Evolutionary conservation across 2,113 vertebrate species (phyloP), one percentile per base, ranked within the genome.

Genomic region (Pavo muticus): DNA sequence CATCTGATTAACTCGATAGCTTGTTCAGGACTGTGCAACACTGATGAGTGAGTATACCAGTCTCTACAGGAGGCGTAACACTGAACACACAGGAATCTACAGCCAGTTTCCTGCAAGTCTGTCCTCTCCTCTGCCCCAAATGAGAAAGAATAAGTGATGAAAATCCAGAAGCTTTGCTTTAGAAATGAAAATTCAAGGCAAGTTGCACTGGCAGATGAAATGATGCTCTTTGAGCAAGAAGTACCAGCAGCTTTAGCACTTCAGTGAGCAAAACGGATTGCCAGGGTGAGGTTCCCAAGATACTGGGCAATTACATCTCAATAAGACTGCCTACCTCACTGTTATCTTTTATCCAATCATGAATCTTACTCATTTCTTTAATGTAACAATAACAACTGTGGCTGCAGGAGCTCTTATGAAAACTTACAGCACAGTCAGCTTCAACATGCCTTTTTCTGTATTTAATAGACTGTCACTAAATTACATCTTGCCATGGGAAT

Each of bases 81-180:
- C 4, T 4, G 1, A 72, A 40, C 12, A 40, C 9, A 5, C 0
- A 29, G 69, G 37, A 80, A 73, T 32, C 6, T 12, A 65, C 72
- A 15, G 19, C 4, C 35, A 42, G 15, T 59, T 74, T 89, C 24
- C 47, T 87, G 56, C 61, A 63, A 32, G 20, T 17, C 44, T 56
- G 16, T 8, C 19, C 32, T 15, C 19, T 70, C n/a, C 29, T 64
- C 65, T 80, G 21, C 35, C 52, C 25, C 44, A 75, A 45, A 56
- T 19, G 42, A 56, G 54, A 48, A 45, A 50, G 54, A 44, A 74
- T 27, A 25, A 84, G 32, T 42, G 20, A 57, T 81, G 52, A 27
- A 83, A 86, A 77, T 37, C 42, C 44, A 93, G 25, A 59, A 80
- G 60, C 40, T 61, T 85, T 67, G 39, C 65, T 78, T 70, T 40